Evolutionary conservation across 2,113 vertebrate species (phyloP).

Genomic region (Amblyornis subalaris): DNA sequence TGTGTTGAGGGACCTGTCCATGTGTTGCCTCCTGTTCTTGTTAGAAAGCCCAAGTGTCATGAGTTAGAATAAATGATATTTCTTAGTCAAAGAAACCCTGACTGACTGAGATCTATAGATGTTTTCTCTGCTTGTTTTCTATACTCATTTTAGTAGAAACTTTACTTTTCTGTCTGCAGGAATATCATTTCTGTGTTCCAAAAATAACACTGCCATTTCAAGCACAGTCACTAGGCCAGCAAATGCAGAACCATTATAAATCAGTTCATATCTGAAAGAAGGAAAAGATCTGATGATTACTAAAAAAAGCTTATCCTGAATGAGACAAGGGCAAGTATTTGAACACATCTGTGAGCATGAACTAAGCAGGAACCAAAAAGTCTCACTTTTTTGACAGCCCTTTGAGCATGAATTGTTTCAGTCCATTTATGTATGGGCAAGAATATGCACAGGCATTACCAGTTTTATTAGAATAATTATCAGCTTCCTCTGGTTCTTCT

Average conservation of each 20-base stretch:
- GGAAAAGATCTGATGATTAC: slow-evolving; percentile 3
- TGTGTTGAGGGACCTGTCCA: neutral
- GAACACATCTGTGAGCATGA: neutral
- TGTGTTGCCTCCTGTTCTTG: neutral
- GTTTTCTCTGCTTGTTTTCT: slow-evolving; percentile 14
- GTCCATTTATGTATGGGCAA: neutral
- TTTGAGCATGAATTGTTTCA: neutral
- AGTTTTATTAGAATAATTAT: neutral
- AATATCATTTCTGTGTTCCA: slow-evolving; percentile 45
- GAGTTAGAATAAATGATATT: neutral
- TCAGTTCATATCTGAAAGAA: slow-evolving; percentile 37
- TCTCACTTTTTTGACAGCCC: neutral
- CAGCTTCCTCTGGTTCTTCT: neutral
- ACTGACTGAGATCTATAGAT: neutral
- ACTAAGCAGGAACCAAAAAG: neutral
- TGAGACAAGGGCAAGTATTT: neutral
- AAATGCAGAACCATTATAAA: slow-evolving; percentile 52
- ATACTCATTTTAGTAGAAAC: slow-evolving; percentile 24
- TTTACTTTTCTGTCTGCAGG: slow-evolving; percentile 39
- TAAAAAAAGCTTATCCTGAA: slow-evolving; percentile 20
- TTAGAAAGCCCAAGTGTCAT: neutral
- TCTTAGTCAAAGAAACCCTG: neutral
- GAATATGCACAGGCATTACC: neutral
- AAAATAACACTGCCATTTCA: slow-evolving; percentile 50
- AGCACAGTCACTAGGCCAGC: slow-evolving; percentile 21